Evolutionary conservation across 2,888 invertebrate genomes (phyloP), one percentile per base, ranked within the genome.

Genomic region (Merodon equestris): DNA sequence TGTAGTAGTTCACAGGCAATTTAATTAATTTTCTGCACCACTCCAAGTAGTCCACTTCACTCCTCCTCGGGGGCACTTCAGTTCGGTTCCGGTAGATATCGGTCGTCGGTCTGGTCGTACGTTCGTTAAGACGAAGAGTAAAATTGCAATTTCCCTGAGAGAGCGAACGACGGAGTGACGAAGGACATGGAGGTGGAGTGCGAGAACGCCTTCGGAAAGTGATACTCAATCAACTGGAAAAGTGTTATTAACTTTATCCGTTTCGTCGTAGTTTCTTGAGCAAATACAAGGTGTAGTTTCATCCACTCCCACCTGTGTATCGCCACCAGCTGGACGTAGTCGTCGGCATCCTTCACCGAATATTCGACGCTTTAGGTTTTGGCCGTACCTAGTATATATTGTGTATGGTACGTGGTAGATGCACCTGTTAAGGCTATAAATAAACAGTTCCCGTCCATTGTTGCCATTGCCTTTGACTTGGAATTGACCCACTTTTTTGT

Each of bases 241-340:
- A 79, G 79, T 79, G 74, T 79, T 79, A 79, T 79, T 79, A 79
- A 79, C 68, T 79, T 73, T 74, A 79, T 79, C 68, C 79, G 68
- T 70, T 61, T 70, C 60, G 54, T 77, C 27, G 27, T 27, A 27
- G 27, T 27, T 27, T 27, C 27, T 27, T 27, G 27, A 27, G 27
- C 27, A 27, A 27, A 27, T 27, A 27, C 3, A 2, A 27, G n/a
- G n/a, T n/a, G n/a, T n/a, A n/a, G n/a, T n/a, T 27, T 27, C 27
- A 27, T n/a, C 27, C 27, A 27, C 27, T 27, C 27, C 27, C 27
- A 27, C 27, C n/a, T n/a, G n/a, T n/a, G n/a, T n/a, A n/a, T n/a
- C 7, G 27, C 27, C 27, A 27, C 7, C 27, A 27, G 27, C 27
- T 27, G 27, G 27, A 27, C 27, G 27, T 27, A 7, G 27, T 27